Evolutionary conservation across 2,888 invertebrate species (phyloP), one percentile per base, ranked within the genome.

Genomic region (Zele albiditarsus): DNA sequence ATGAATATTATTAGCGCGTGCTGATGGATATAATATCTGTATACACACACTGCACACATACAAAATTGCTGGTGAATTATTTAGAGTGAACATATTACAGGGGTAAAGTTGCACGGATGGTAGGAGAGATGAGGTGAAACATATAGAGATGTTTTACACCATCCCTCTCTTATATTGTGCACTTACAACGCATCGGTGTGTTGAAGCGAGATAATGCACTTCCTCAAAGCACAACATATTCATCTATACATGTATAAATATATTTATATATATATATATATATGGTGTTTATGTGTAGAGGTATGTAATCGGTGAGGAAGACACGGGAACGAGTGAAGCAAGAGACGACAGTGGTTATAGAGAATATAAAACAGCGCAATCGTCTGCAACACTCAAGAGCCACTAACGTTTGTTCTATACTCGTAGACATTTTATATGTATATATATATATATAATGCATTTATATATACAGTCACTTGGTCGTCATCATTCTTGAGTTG

Each of bases 171-270:
- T 66, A 23, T 58, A 70, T 63, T 62, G 74, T 74, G 80, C 79
- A 80, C 80, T 80, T 80, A 78, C 75, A 76, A 75, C 33, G 75
- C 76, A 46, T n/a, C n/a, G 46, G 76, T 75, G 78, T 78, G 79
- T 77, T 78, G 74, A 74, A 80, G 77, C 74, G 80, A 78, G 78
- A 80, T 80, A 80, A 80, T 80, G 79, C 78, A 79, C 77, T 79
- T 80, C 78, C 78, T 77, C 27, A 16, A 14, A 57, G 53, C n/a
- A 10, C 23, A 33, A 23, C 23, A 42, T n/a, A 28, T 49, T 38
- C 38, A 67, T 27, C 10, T n/a, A 23, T 27, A 28, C n/a, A n/a
- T 8, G 8, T 53, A 53, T 53, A 20, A 20, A 10, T 42, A 12
- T 42, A 12, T 10, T 10, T 42, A 42, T 12, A 4, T 42, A 42